phyloP scores from a whole-genome alignment of 2,797 vertebrate species.

The Tapera naevia region DNA sequence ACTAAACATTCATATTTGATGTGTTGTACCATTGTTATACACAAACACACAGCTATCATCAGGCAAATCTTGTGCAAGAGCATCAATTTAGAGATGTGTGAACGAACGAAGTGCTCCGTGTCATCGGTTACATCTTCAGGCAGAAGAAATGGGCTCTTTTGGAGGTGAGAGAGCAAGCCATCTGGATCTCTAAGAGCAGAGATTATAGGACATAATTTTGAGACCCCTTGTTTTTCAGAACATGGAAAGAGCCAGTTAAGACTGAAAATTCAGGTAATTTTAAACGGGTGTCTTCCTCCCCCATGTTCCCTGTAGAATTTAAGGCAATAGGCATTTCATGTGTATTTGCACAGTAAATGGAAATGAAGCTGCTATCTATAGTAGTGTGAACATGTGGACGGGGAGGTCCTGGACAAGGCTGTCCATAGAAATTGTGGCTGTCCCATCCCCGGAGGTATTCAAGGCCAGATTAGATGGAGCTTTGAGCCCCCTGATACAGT shows the following conservation, averaged over 20 bases:
- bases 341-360: background rate
- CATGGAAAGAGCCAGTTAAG: background rate
- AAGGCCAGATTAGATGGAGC: too few species aligned
- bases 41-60: background rate
- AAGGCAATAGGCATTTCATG: background rate
- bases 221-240: background rate
- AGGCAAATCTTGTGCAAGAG: background rate
- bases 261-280: background rate
- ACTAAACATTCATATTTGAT: background rate
- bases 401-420: too few species aligned
- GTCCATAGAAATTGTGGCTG: too few species aligned
- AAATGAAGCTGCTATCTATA: fast-evolving
- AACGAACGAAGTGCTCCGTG: background rate
- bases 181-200: background rate
- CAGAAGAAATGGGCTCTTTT: background rate
- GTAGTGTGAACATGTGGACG: too few species aligned
- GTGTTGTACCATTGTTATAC: background rate
- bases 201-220: background rate
- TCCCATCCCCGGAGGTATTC: too few species aligned
- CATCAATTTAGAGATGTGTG: background rate
- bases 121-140: background rate
- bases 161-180: background rate
- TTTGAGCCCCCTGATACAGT: too few species aligned
- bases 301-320: background rate
- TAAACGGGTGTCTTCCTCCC: fast-evolving